Base-by-base conservation (phyloP, 1,140 invertebrate species). In the Halyomorpha halys region DNA sequence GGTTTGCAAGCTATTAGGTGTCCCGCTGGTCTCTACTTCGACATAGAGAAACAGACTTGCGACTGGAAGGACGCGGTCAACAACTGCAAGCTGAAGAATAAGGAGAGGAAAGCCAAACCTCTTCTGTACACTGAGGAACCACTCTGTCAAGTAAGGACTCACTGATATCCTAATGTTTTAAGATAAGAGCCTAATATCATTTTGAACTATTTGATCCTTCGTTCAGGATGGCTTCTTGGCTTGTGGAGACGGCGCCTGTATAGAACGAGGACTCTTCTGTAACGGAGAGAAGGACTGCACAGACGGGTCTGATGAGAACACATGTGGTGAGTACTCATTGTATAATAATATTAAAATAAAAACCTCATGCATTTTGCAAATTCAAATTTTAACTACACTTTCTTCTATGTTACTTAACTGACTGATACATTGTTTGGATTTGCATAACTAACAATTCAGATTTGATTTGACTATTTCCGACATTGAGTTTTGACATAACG, bases 41-140 rank as follows among this genome's bases (percentile, higher is more conserved):
- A 96, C 73, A 94, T 95, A 70, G 91, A 95, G 72, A 94, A 94
- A 75, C 93, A 96, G 76, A 95, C 92, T 3, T 96, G 92, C 73
- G 91, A 95, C 73, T 96, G 92, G 92, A 95, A 94, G 74, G 89
- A 87, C 66, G 83, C 90, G 3, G 92, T 96, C 0, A 93, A 91
- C 74, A 95, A 95, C 74, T 96, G 93, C 76, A 90, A 91, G 71
- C 76, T 89, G 71, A 94, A 92, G 78, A 91, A 86, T 75, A 93
- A 93, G 74, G 90, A 92, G 72, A 84, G 89, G 65, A 91, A 92
- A 74, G 84, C 89, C 15, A 92, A 92, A 74, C 93, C 93, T 62
- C 77, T 93, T 65, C 77, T 95, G 4, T 87, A 87, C 76, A 95
- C 92, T 4, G 90, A 94, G 69, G 91, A 95, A 73, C 92, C 92